Percentiles rank a stretch among this genome's conserved stretches.
Evolutionary conservation across 2,888 invertebrate genomes (phyloP).

Genomic region (Acrocyrtus sp.): DNA sequence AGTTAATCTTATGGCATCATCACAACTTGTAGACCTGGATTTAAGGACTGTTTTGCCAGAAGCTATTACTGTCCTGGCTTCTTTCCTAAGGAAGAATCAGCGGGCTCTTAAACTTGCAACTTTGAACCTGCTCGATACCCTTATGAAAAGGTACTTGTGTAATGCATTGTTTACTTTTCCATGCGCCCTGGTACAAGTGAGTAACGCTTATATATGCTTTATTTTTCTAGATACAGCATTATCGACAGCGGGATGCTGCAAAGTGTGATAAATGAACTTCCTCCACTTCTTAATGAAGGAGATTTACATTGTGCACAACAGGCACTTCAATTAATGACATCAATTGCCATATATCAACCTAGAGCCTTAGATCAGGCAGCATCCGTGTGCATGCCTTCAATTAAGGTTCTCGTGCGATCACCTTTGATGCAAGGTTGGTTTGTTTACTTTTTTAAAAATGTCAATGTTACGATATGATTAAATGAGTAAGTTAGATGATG

Average conservation of each 20-base stretch:
- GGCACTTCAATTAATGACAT: constrained; percentile 83
- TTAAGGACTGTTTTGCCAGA: constrained; percentile 73
- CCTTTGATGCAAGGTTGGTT: constrained; percentile 94
- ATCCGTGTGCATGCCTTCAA: constrained; percentile 83
- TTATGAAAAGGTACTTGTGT: constrained; percentile 70
- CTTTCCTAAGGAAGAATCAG: constrained; percentile 96
- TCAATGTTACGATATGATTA: too few species aligned
- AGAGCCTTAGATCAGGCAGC: constrained; percentile 78
- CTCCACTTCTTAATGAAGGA: constrained; percentile 89
- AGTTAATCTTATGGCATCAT: constrained; percentile 94
- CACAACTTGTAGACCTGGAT: constrained; percentile 72
- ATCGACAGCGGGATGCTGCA: constrained; percentile 57
- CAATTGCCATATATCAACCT: constrained; percentile 82
- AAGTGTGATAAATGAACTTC: constrained; percentile 72
- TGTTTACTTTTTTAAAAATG: too few species aligned
- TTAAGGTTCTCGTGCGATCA: constrained; percentile 86
- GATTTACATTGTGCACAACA: constrained; percentile 97
- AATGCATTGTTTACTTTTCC: neutral
- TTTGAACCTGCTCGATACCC: constrained; percentile 86
- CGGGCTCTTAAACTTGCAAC: constrained; percentile 92
- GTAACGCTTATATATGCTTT: too few species aligned
- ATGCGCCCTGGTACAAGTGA: constrained; percentile 1
- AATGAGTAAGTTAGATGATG: too few species aligned
- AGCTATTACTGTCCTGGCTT: constrained; percentile 90
- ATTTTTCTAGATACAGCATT: constrained; percentile 55